A percentile compares a stretch with the other conserved stretches of the same genome.
Evolutionary conservation across 2,113 vertebrate genomes (phyloP).

Genomic region (Atrichornis clamosus): DNA sequence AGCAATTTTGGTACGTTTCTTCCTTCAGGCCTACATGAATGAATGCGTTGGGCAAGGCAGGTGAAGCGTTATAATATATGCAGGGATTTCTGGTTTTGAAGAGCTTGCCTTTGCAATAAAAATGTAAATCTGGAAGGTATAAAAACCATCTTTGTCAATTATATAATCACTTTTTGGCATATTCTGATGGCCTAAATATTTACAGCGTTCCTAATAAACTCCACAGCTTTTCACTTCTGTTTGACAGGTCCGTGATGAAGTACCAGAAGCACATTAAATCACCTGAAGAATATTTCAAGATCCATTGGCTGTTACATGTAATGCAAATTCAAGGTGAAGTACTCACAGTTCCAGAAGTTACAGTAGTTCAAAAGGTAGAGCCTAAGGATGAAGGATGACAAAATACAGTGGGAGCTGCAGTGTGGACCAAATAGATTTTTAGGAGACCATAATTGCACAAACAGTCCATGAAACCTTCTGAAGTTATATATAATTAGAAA

Average conservation of each 20-base stretch:
- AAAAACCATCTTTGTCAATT: not conserved
- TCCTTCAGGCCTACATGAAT: not conserved
- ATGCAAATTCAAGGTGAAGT: not conserved
- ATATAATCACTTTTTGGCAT: not conserved
- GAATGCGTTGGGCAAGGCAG: not conserved
- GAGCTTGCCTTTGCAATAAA: not conserved
- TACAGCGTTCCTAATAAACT: not conserved
- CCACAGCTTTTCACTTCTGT: not conserved
- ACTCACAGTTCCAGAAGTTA: not conserved
- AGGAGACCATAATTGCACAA: not conserved
- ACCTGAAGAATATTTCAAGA: conserved; percentile 4
- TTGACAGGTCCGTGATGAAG: not conserved
- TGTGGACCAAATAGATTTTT: not conserved
- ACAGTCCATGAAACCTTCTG: not conserved
- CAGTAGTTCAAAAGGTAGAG: not conserved
- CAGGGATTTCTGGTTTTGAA: not conserved
- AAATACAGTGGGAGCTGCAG: not conserved
- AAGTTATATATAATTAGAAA: not conserved
- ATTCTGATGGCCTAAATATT: not conserved
- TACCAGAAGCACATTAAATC: not conserved
- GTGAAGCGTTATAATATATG: not conserved
- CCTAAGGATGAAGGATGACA: not conserved
- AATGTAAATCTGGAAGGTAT: not conserved
- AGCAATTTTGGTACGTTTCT: not conserved
- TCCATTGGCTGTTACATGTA: not conserved